Evolutionary conservation across 2,113 vertebrate species (phyloP).

Genomic region (Montifringilla adamsi): DNA sequence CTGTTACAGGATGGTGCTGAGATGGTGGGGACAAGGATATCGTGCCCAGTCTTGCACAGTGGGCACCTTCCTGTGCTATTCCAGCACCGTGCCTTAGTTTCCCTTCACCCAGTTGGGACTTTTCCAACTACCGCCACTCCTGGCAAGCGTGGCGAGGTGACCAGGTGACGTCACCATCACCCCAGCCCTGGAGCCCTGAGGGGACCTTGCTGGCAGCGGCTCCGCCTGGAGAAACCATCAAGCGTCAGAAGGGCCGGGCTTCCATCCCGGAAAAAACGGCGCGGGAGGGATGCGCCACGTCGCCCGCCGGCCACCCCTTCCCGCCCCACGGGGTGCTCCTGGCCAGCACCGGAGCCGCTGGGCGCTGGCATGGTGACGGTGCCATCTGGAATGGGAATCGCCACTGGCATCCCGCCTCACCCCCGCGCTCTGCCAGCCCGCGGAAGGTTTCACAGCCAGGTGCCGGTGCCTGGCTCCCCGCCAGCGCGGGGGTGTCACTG

Average conservation of each 20-base stretch:
- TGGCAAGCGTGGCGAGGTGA: neutral
- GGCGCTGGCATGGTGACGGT: neutral
- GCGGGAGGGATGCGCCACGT: slow-evolving; percentile 41
- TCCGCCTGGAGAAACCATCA: slow-evolving; percentile 54
- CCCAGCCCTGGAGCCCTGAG: neutral
- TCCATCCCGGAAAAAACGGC: slow-evolving; percentile 26
- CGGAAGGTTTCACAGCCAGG: neutral
- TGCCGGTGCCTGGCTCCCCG: neutral
- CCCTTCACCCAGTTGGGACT: neutral
- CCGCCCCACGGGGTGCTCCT: neutral
- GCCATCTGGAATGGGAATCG: neutral
- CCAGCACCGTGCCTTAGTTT: neutral
- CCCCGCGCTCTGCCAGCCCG: neutral
- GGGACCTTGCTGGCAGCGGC: neutral
- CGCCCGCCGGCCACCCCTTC: neutral
- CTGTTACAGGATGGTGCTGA: neutral
- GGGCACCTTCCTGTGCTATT: neutral
- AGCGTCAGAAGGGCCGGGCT: slow-evolving; percentile 31
- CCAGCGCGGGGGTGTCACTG: neutral
- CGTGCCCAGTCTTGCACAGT: neutral
- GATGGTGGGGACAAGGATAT: neutral
- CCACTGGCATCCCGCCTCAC: neutral
- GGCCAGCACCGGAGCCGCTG: neutral
- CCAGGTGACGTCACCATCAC: neutral
- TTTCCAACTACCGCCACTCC: neutral